Evolutionary conservation across 1,140 invertebrate species (phyloP).

Genomic region (Cyclina sinensis): DNA sequence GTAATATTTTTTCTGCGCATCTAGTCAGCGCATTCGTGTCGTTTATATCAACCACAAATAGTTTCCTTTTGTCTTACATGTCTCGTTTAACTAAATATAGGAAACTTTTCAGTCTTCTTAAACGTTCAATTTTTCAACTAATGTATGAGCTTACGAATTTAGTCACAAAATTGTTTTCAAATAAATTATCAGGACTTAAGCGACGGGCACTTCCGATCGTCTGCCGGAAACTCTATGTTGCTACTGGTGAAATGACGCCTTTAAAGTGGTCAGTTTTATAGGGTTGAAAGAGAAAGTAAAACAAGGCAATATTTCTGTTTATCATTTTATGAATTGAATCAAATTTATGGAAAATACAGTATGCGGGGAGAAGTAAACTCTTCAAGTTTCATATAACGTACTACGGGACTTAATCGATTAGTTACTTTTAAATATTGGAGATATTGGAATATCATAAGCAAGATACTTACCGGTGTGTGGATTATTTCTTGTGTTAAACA

Average conservation of each 20-base stretch:
- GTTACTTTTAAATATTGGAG: not conserved
- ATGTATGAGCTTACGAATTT: too few relatives aligned
- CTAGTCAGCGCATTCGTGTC: constrained; percentile 43
- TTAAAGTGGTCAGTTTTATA: not conserved
- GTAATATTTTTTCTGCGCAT: constrained; percentile 69
- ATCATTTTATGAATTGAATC: too few relatives aligned
- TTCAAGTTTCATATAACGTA: too few relatives aligned
- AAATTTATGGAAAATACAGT: too few relatives aligned
- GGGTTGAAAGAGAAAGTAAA: constrained; percentile 45
- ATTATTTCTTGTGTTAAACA: constrained; percentile 9
- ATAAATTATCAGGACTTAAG: constrained; percentile 10
- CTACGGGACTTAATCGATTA: too few relatives aligned
- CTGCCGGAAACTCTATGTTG: constrained; percentile 51
- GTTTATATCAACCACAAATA: constrained; percentile 45
- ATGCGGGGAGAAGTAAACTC: too few relatives aligned
- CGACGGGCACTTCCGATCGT: constrained; percentile 47
- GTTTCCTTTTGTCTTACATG: too few relatives aligned
- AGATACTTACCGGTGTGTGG: not conserved
- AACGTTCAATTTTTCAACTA: too few relatives aligned
- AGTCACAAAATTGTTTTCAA: not conserved
- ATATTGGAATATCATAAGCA: constrained; percentile 6
- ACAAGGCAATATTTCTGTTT: not conserved
- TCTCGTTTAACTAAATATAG: too few relatives aligned
- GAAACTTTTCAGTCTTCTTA: too few relatives aligned
- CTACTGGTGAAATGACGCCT: constrained; percentile 43